Percentiles rank a stretch among this genome's conserved stretches.
These are phyloP conservation scores for Acronicta aceris DNA, from an alignment of 2,888 invertebrate species.

Conservation along the genomic window DNA sequence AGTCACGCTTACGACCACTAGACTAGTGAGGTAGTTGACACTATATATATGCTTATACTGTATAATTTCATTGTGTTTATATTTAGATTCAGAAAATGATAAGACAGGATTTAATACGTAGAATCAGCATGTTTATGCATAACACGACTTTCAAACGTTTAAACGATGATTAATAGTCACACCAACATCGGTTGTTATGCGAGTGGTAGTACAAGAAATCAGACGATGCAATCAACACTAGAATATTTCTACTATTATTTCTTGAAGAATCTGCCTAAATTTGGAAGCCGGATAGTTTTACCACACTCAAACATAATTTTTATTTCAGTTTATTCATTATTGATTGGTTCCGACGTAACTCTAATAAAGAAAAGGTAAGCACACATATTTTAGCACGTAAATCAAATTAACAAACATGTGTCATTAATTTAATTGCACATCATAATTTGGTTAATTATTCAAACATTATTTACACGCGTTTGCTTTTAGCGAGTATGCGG, in stretches of 20 bases:
- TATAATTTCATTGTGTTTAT: too few species aligned
- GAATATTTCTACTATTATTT: constrained; percentile 40
- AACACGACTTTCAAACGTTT: constrained; percentile 64
- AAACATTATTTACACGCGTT: constrained; percentile 50
- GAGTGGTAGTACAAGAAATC: constrained; percentile 50
- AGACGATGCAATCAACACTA: constrained; percentile 43
- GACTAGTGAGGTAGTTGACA: too few species aligned
- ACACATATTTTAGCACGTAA: constrained; percentile 35
- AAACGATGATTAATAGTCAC: constrained; percentile 61
- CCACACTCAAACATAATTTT: constrained; percentile 26
- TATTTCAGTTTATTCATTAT: constrained; percentile 34
- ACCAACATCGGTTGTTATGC: constrained; percentile 59
- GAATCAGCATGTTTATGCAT: constrained; percentile 63
- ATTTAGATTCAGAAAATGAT: constrained; percentile 50
- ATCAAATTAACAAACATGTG: constrained; percentile 37
- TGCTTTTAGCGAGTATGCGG: constrained; percentile 51
- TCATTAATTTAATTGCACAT: constrained; percentile 40
- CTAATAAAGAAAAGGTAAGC: constrained; percentile 39
- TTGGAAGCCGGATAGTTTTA: constrained; percentile 30
- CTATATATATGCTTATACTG: too few species aligned
- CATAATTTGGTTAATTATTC: constrained; percentile 38
- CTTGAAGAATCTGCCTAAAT: constrained; percentile 12
- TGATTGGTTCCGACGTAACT: constrained; percentile 39
- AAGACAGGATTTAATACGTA: constrained; percentile 48
- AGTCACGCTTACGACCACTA: too few species aligned